phyloP scores from a whole-genome alignment of 2,113 vertebrate genomes.

The Lepus americanus region DNA sequence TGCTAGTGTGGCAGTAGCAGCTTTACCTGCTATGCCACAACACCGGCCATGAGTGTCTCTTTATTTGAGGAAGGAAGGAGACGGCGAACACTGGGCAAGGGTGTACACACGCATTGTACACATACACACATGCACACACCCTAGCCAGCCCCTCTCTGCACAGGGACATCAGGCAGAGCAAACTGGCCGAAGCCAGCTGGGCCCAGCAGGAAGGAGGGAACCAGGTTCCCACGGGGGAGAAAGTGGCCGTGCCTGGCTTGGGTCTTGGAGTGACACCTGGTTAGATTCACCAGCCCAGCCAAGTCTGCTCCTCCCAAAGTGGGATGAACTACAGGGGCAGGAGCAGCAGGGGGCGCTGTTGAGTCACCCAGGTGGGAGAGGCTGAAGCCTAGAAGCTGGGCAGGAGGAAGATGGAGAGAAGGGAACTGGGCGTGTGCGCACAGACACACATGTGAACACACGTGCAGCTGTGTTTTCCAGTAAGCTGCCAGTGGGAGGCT shows the following conservation, averaged over 20 bases:
- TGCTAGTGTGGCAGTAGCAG: too few relatives aligned
- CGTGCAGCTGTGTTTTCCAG: neutral
- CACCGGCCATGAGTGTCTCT: neutral
- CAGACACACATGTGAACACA: accelerated
- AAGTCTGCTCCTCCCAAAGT: neutral
- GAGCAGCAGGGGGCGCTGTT: neutral
- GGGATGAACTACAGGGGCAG: neutral
- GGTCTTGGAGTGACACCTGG: neutral
- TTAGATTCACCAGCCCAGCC: neutral
- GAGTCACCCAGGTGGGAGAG: neutral
- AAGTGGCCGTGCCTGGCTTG: neutral
- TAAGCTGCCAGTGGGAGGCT: neutral
- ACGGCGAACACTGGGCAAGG: too few relatives aligned
- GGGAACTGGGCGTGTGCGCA: too few relatives aligned
- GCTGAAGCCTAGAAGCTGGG: too few relatives aligned
- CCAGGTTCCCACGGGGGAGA: neutral
- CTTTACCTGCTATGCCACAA: too few relatives aligned
- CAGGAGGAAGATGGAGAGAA: neutral
- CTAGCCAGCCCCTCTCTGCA: neutral
- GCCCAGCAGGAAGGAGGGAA: neutral
- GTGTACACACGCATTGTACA: accelerated
- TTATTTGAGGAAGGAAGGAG: too few relatives aligned
- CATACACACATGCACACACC: neutral
- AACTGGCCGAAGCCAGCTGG: neutral
- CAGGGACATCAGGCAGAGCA: too few relatives aligned